These are phyloP conservation scores for Coendou prehensilis DNA, from an alignment of 2,797 vertebrate species.

Conservation along the genomic window DNA sequence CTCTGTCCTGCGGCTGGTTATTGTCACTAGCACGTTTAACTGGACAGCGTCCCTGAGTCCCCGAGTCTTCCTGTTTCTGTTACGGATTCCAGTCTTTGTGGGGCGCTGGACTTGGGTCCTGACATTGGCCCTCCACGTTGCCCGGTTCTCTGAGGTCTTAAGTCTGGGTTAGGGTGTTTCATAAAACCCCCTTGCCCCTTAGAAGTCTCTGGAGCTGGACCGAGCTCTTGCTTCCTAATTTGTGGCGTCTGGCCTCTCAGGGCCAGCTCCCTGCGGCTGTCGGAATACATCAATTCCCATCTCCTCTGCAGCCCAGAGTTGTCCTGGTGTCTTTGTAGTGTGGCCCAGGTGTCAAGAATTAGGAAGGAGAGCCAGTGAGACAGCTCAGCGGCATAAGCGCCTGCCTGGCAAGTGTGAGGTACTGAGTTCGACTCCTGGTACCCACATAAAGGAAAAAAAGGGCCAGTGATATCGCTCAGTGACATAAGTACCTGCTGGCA, in stretches of 20 bases:
- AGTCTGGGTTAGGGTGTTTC: neutral
- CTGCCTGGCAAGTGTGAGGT: too few relatives aligned
- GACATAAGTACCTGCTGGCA: too few relatives aligned
- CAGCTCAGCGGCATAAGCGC: too few relatives aligned
- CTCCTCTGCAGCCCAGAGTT: neutral
- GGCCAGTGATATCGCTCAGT: too few relatives aligned
- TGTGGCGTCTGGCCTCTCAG: neutral
- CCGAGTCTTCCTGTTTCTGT: fast-evolving
- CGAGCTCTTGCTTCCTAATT: neutral
- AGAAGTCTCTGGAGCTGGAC: neutral
- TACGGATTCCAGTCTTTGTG: fast-evolving
- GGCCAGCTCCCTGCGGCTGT: fast-evolving
- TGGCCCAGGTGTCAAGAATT: neutral
- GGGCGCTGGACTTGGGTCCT: neutral
- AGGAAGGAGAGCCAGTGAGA: neutral
- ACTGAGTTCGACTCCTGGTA: too few relatives aligned
- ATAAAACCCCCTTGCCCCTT: fast-evolving
- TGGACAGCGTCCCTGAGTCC: neutral
- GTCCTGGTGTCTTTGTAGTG: neutral
- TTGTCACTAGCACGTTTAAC: fast-evolving
- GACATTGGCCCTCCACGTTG: fast-evolving
- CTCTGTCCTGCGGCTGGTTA: fast-evolving
- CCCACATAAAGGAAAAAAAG: too few relatives aligned
- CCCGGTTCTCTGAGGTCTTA: neutral
- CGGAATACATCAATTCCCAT: fast-evolving